Percentiles rank a stretch among this genome's conserved stretches.
Conservation (phyloP, 2,797 vertebrate species). For the Tinamus major region DNA sequence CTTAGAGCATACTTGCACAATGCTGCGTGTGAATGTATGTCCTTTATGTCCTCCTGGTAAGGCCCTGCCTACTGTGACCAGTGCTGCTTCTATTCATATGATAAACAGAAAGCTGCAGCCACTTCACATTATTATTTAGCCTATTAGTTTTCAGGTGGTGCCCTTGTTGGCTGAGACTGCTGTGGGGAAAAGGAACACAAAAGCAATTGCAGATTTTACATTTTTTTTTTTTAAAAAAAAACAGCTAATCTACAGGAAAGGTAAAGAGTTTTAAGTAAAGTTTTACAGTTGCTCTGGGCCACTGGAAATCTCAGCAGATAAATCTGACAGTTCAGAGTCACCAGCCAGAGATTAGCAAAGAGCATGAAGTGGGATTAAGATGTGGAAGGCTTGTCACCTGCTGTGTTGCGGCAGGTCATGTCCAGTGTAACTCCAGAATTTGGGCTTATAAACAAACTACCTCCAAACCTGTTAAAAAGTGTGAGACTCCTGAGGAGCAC, state of each 20-base stretch:
- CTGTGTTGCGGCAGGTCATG: slow-evolving; percentile 2
- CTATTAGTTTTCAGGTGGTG: slow-evolving; percentile 6
- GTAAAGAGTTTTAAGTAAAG: slow-evolving; percentile 9
- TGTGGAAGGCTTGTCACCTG: neutral
- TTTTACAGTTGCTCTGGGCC: slow-evolving; percentile 32
- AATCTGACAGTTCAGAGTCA: slow-evolving; percentile 4
- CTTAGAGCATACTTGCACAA: neutral
- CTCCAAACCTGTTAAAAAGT: slow-evolving; percentile 9
- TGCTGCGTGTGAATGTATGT: neutral
- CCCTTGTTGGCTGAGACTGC: neutral
- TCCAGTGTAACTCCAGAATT: neutral
- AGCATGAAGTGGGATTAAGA: slow-evolving; percentile 25
- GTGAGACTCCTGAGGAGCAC: neutral
- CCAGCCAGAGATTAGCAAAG: slow-evolving; percentile 1
- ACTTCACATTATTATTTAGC: slow-evolving; percentile 37
- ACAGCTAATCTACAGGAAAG: neutral
- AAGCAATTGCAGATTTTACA: slow-evolving; percentile 12
- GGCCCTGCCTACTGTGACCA: neutral
- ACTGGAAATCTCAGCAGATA: slow-evolving; percentile 6
- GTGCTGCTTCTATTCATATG: slow-evolving; percentile 23
- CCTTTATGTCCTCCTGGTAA: neutral
- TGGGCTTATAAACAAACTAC: neutral
- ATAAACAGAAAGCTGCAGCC: slow-evolving; percentile 27
- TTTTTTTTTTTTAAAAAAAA: slow-evolving; percentile 3
- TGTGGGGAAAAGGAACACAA: neutral